Base-by-base conservation (phyloP, 1,140 invertebrate genomes). In the Coptotermes formosanus region DNA sequence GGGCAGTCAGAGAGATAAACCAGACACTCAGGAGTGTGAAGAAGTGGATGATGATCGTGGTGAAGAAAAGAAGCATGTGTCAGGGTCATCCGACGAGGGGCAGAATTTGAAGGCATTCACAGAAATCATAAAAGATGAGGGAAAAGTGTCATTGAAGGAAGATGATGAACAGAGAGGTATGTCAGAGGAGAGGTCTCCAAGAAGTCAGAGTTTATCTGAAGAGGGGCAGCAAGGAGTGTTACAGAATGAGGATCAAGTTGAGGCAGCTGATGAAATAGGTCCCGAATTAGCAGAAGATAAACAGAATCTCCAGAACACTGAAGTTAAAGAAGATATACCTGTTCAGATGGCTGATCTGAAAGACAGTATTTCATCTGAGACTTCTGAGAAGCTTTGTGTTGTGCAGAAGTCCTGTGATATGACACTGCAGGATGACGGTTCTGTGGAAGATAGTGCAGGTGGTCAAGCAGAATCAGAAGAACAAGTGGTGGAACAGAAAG, bases 1-100 rank as follows among this genome's bases (percentile, higher is more conserved):
- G 3, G n/a, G 23, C 23, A 84, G 45, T 59, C 83, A 84, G 4
- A 84, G 30, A 52, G 83, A 84, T n/a, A 84, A 84, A 59, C 25
- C 83, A 45, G 83, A 84, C 52, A 30, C 30, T 55, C 44, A 84
- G 11, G 83, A 84, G 21, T 52, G 52, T 84, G 83, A 84, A 25
- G 45, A 45, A 32, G 30, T 14, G 25, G 45, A 45, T 44, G 82
- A 45, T 44, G 45, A 45, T 83, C 82, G 48, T 44, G 82, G 82
- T 16, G 83, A 84, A 84, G 83, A 84, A 19, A 48, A 84, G 6
- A 84, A 84, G 45, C n/a, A 52, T 0, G 19, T 45, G n/a, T 84
- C 48, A 52, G 52, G 19, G 19, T 55, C 52, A 55, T 55, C 52
- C 12, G 83, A 59, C 21, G 52, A 32, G 43, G 45, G 43, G 82